These are phyloP conservation scores for Parnassius glacialis DNA, from an alignment of 2,888 invertebrate species.

Conservation along the genomic window DNA sequence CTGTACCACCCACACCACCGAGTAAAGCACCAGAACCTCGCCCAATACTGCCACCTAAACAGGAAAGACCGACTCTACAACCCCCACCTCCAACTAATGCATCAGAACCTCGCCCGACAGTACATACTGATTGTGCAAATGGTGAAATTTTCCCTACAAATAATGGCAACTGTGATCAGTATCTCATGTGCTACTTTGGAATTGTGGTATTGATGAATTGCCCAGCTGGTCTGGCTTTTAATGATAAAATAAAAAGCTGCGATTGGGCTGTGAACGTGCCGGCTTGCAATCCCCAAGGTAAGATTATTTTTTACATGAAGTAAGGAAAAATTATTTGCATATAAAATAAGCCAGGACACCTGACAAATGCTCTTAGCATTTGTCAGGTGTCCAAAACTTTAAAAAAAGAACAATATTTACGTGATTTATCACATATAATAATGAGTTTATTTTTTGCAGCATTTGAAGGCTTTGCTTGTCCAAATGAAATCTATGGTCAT, in stretches of 20 bases:
- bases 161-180: constrained; percentile 54
- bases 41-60: constrained; percentile 7
- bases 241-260: constrained; percentile 42
- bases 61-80: not conserved
- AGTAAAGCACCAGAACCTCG: constrained; percentile 3
- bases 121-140: constrained; percentile 10
- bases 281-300: constrained; percentile 52
- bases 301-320: constrained; percentile 18
- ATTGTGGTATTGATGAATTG: constrained; percentile 52
- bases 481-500: constrained; percentile 11
- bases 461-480: constrained; percentile 11
- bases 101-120: constrained; percentile 3
- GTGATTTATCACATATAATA: not conserved
- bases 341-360: no score
- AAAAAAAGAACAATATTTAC: no score
- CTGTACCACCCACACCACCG: not conserved
- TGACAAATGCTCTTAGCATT: no score
- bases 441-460: constrained; percentile 8
- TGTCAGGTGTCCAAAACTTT: no score
- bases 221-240: constrained; percentile 57
- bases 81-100: constrained; percentile 2
- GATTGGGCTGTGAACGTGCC: constrained; percentile 64
- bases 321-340: no score
- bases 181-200: constrained; percentile 54
- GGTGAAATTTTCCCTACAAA: constrained; percentile 47